A percentile compares a stretch with the other conserved stretches of the same genome.
These are phyloP conservation scores for Lepeophtheirus salmonis DNA, from an alignment of 1,140 invertebrate species.

Conservation along the genomic window DNA sequence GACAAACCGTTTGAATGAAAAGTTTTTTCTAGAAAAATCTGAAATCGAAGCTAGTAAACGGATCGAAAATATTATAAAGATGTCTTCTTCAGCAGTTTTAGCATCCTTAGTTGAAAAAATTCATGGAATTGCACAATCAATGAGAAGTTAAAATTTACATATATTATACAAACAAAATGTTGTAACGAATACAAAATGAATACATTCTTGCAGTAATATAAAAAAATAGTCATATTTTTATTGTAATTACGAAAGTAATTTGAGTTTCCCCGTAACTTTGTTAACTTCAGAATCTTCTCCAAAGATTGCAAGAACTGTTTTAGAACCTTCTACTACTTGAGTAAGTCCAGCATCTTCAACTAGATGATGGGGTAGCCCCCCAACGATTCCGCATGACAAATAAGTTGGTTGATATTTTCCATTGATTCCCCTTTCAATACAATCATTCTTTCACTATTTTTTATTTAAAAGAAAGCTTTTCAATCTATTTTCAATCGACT, in stretches of 20 bases:
- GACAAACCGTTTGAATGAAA: neutral
- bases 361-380: neutral
- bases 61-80: neutral
- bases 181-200: neutral
- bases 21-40: neutral
- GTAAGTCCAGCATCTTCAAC: neutral
- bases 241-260: neutral
- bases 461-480: too few relatives aligned
- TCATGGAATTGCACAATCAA: conserved; percentile 2
- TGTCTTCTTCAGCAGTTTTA: conserved; percentile 2
- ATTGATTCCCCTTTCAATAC: too few relatives aligned
- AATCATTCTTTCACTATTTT: too few relatives aligned
- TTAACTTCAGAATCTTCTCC: neutral
- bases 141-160: neutral
- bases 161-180: neutral
- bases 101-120: neutral
- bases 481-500: too few relatives aligned
- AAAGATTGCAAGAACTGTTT: neutral
- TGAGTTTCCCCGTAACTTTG: neutral
- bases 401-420: too few relatives aligned
- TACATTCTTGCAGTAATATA: too few relatives aligned
- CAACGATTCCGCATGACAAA: too few relatives aligned
- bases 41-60: neutral
- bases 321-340: neutral
- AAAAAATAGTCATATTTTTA: neutral